A percentile compares a stretch with the other conserved stretches of the same genome.
Conservation (phyloP, 2,113 vertebrate genomes). For the Onychostruthus taczanowskii region DNA sequence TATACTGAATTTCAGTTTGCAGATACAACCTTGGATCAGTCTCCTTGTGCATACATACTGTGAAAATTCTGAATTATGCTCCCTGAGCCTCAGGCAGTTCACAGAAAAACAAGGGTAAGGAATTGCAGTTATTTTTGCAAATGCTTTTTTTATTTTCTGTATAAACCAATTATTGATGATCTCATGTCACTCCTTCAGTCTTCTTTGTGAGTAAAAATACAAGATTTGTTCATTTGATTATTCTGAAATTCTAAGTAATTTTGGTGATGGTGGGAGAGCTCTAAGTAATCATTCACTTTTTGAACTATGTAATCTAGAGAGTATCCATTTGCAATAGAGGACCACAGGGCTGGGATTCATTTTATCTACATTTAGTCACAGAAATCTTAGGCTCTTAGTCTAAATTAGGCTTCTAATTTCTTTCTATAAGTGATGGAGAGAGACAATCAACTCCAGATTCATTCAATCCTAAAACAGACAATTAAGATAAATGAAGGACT, state of each 20-base stretch:
- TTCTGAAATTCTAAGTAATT: neutral
- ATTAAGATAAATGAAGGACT: constrained; percentile 3
- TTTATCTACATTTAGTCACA: neutral
- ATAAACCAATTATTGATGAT: neutral
- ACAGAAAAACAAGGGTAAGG: neutral
- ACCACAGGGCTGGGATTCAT: neutral
- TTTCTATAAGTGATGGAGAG: neutral
- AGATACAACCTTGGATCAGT: neutral
- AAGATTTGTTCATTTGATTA: neutral
- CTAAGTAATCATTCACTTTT: neutral
- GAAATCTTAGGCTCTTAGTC: neutral
- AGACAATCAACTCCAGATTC: neutral
- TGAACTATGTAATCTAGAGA: neutral
- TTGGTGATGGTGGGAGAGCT: neutral
- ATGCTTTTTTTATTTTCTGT: neutral
- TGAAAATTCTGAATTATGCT: neutral
- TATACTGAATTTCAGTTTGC: neutral
- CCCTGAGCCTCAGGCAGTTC: neutral
- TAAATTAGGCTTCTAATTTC: neutral
- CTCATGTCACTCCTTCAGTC: neutral
- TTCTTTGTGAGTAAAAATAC: neutral
- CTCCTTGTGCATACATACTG: neutral
- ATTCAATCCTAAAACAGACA: neutral
- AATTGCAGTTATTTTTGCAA: neutral
- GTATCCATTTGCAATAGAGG: neutral